Percentiles rank a stretch among this genome's conserved stretches.
Evolutionary conservation across 2,113 vertebrate species (phyloP).

Genomic region (Leuciscus idus): DNA sequence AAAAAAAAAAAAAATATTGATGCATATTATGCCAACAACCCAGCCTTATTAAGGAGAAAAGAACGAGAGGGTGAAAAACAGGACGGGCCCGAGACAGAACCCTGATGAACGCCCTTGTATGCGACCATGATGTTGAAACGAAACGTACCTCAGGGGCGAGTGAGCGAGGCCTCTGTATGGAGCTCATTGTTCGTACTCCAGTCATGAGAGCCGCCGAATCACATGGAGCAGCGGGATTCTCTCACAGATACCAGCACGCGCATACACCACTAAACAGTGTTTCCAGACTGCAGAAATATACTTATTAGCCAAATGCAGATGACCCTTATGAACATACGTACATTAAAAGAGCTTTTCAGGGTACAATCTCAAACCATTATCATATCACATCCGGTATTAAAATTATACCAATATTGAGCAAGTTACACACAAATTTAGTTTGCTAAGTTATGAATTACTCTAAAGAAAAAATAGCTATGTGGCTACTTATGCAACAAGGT

Average conservation of each 20-base stretch:
- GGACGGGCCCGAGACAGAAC: background rate
- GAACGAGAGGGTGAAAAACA: constrained; percentile 1
- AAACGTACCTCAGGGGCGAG: constrained; percentile 44
- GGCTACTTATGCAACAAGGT: background rate
- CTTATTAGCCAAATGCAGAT: background rate
- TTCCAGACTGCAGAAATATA: background rate
- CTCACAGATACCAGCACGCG: constrained; percentile 19
- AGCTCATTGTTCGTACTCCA: constrained; percentile 58
- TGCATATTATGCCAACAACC: background rate
- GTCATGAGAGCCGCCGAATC: constrained; percentile 53
- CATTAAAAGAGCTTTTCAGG: background rate
- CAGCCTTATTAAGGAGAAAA: background rate
- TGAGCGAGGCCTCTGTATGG: constrained; percentile 39
- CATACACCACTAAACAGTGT: constrained; percentile 34
- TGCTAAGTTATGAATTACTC: background rate
- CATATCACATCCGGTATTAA: background rate
- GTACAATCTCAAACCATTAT: background rate
- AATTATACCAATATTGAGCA: background rate
- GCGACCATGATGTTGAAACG: constrained; percentile 43
- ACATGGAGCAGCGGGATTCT: constrained; percentile 44
- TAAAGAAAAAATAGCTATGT: background rate
- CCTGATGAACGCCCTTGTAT: background rate
- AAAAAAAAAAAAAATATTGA: background rate
- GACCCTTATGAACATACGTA: background rate
- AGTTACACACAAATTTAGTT: background rate